A percentile compares a stretch with the other conserved stretches of the same genome.
phyloP scores from a whole-genome alignment of 1,140 invertebrate genomes.

The Drosophila pectinifera region DNA sequence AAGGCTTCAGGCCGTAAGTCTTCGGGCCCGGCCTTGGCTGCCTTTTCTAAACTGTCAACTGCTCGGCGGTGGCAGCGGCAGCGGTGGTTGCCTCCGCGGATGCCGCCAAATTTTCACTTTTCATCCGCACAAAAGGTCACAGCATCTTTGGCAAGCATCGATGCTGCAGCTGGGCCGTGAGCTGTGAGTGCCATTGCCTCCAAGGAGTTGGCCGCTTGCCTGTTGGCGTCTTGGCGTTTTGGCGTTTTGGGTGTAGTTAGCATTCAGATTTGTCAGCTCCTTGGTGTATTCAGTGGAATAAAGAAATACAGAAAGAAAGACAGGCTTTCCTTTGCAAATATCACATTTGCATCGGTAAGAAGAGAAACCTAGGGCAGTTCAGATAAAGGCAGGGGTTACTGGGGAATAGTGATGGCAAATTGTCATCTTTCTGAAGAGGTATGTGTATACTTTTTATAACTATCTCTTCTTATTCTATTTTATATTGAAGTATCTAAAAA shows the following conservation, averaged over 20 bases:
- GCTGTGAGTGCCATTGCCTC: conserved; percentile 19
- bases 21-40: conserved; percentile 56
- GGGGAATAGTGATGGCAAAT: neutral
- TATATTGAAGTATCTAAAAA: too few relatives aligned
- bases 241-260: conserved; percentile 52
- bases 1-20: conserved; percentile 36
- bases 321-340: conserved; percentile 48
- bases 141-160: conserved; percentile 32
- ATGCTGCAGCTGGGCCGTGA: conserved; percentile 38
- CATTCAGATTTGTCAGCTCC: conserved; percentile 73
- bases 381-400: neutral
- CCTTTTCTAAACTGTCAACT: conserved; percentile 82
- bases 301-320: conserved; percentile 6
- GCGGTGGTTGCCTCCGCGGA: conserved; percentile 29
- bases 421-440: neutral
- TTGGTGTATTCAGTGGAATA: conserved; percentile 33
- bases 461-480: too few relatives aligned
- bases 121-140: conserved; percentile 72
- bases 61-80: neutral
- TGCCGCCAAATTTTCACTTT: conserved; percentile 74
- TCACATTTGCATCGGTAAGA: conserved; percentile 42
- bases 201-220: conserved; percentile 35
- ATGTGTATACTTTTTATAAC: too few relatives aligned
- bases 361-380: conserved; percentile 26
- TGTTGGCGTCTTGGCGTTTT: conserved; percentile 1